Evolutionary conservation across 2,113 vertebrate genomes (phyloP).

Genomic region (Callopanchax toddi): DNA sequence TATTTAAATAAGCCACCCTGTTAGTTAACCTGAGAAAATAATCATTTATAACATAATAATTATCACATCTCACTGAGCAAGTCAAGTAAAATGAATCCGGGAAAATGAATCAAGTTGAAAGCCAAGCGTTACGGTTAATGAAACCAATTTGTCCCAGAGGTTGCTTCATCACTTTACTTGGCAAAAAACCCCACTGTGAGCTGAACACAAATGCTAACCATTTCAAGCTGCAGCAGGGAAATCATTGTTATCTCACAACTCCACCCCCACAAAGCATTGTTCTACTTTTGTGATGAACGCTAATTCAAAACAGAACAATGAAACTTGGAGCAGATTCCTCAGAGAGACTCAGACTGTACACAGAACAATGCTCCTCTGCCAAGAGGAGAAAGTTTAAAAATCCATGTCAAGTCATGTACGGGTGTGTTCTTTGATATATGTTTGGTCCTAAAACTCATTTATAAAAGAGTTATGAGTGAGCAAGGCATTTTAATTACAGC

Average conservation of each 20-base stretch:
- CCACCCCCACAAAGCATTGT: constrained; percentile 59
- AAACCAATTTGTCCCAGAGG: constrained; percentile 47
- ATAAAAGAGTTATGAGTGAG: constrained; percentile 23
- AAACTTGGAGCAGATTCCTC: constrained; percentile 42
- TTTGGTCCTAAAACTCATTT: neutral
- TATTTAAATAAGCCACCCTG: neutral
- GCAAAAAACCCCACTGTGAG: constrained; percentile 5
- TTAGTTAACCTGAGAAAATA: constrained; percentile 11
- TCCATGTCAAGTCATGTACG: constrained; percentile 1
- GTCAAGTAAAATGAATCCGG: neutral
- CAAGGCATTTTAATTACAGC: constrained; percentile 40
- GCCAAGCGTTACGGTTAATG: constrained; percentile 30
- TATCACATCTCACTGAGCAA: constrained; percentile 33
- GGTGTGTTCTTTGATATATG: constrained; percentile 25
- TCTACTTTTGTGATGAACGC: constrained; percentile 50
- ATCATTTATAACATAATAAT: constrained; percentile 21
- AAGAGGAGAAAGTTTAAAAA: constrained; percentile 15
- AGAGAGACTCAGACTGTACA: constrained; percentile 6
- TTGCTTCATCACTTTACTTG: constrained; percentile 46
- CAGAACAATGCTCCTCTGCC: constrained; percentile 33
- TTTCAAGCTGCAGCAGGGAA: constrained; percentile 58
- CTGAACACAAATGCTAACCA: constrained; percentile 38
- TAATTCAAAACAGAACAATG: constrained; percentile 71
- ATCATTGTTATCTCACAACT: constrained; percentile 51
- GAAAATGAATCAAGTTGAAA: constrained; percentile 35